Evolutionary conservation across 64 coral and sea anemone species (phyloP).

Genomic region (Montipora cactus): DNA sequence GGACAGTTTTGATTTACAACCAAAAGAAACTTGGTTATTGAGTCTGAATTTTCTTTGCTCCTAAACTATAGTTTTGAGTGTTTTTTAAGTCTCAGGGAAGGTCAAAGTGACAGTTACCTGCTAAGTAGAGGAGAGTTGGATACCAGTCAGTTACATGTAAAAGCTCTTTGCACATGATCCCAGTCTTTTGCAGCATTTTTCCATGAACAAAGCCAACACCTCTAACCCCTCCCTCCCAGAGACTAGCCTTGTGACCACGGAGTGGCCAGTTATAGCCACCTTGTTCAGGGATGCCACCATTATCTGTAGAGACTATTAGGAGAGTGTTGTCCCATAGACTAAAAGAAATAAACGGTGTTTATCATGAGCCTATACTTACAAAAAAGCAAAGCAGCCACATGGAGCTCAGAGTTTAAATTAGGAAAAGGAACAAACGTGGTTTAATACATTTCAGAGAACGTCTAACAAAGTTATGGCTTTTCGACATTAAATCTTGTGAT

Average conservation of each 20-base stretch:
- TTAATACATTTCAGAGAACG: too few species aligned
- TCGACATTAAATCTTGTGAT: too few species aligned
- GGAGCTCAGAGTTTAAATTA: too few species aligned
- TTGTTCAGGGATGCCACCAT: constrained; percentile 54
- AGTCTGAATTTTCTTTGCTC: too few species aligned
- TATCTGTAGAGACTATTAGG: constrained; percentile 63
- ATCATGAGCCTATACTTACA: background rate
- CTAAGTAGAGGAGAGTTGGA: constrained; percentile 54
- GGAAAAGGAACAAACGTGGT: too few species aligned
- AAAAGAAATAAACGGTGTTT: background rate
- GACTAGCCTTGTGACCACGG: constrained; percentile 57
- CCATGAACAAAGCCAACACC: constrained; percentile 69
- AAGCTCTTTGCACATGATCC: constrained; percentile 45
- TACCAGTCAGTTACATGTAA: constrained; percentile 77
- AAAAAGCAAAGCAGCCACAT: too few species aligned
- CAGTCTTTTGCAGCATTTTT: constrained; percentile 47
- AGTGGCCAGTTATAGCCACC: constrained; percentile 77
- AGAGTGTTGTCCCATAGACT: constrained; percentile 68
- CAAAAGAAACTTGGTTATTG: too few species aligned
- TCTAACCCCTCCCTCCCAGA: constrained; percentile 75
- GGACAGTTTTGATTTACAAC: too few species aligned
- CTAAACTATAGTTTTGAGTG: too few species aligned
- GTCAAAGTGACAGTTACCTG: constrained; percentile 22
- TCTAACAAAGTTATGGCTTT: too few species aligned
- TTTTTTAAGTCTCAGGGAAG: background rate